Conservation (phyloP, 1,140 invertebrate genomes). For the Zaprionus gabonicus region DNA sequence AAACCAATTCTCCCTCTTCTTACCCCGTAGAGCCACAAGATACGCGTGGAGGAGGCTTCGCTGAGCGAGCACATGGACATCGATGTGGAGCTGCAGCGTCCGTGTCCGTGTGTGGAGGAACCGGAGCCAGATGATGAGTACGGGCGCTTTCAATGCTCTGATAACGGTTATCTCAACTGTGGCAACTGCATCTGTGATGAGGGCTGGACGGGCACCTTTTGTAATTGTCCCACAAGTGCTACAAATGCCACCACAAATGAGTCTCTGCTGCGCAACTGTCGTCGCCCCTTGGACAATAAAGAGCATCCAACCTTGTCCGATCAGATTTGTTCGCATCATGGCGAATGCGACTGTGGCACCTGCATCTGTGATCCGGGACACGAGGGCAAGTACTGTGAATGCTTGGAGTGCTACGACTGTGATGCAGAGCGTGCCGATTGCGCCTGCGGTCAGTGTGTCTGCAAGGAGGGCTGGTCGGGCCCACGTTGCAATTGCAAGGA, state of each 20-base stretch:
- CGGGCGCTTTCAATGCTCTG: slow-evolving; percentile 53
- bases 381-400: slow-evolving; percentile 86
- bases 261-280: slow-evolving; percentile 83
- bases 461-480: slow-evolving; percentile 88
- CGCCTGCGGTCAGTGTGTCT: slow-evolving; percentile 91
- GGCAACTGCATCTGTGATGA: slow-evolving; percentile 86
- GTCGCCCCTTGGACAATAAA: slow-evolving; percentile 66
- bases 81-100: slow-evolving; percentile 75
- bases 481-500: slow-evolving; percentile 70
- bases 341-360: slow-evolving; percentile 86
- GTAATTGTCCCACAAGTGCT: slow-evolving; percentile 85
- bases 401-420: slow-evolving; percentile 84
- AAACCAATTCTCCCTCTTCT: neutral
- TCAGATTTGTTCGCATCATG: slow-evolving; percentile 73
- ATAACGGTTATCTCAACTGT: slow-evolving; percentile 85
- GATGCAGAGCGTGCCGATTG: slow-evolving; percentile 88
- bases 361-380: slow-evolving; percentile 85
- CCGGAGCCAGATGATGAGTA: slow-evolving; percentile 48
- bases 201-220: slow-evolving; percentile 86
- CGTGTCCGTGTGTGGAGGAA: slow-evolving; percentile 70
- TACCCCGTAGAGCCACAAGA: slow-evolving; percentile 52
- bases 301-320: slow-evolving; percentile 12
- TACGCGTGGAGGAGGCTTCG: slow-evolving; percentile 71
- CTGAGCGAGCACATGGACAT: slow-evolving; percentile 84
- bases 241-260: slow-evolving; percentile 84